Evolutionary conservation across 2,113 vertebrate genomes (phyloP).

Genomic region (Uria lomvia): DNA sequence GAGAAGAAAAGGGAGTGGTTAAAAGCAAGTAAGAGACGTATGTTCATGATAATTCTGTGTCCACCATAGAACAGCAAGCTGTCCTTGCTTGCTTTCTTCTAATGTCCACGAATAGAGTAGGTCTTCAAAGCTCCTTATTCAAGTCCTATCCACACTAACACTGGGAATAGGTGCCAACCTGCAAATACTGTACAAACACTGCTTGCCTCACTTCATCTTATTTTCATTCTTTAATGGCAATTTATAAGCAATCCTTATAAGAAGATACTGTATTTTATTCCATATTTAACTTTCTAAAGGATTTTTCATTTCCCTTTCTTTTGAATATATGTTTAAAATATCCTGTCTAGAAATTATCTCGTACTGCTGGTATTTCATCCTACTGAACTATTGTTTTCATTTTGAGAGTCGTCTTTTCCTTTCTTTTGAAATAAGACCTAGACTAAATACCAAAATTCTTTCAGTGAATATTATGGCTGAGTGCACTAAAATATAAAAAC

Average conservation of each 20-base stretch:
- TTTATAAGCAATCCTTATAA: not conserved
- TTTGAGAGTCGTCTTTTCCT: not conserved
- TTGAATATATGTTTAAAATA: not conserved
- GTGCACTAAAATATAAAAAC: slow-evolving; percentile 80
- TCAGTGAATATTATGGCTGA: slow-evolving; percentile 56
- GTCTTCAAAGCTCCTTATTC: not conserved
- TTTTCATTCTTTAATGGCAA: not conserved
- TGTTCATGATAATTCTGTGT: not conserved
- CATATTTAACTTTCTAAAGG: not conserved
- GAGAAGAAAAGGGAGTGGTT: not conserved
- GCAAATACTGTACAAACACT: not conserved
- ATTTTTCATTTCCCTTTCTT: not conserved
- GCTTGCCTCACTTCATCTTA: not conserved
- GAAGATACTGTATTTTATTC: not conserved
- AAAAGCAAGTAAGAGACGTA: not conserved
- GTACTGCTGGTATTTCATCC: slow-evolving; percentile 1
- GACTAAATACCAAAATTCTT: slow-evolving; percentile 52
- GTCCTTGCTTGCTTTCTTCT: not conserved
- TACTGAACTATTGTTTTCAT: slow-evolving; percentile 31
- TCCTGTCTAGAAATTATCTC: not conserved
- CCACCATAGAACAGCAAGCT: not conserved
- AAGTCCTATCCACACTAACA: fast-evolving
- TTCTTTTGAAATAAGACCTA: slow-evolving; percentile 35
- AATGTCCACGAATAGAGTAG: not conserved
- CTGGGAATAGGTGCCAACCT: not conserved